phyloP scores from a whole-genome alignment of 1,140 invertebrate species.

The Hyles euphorbiae region DNA sequence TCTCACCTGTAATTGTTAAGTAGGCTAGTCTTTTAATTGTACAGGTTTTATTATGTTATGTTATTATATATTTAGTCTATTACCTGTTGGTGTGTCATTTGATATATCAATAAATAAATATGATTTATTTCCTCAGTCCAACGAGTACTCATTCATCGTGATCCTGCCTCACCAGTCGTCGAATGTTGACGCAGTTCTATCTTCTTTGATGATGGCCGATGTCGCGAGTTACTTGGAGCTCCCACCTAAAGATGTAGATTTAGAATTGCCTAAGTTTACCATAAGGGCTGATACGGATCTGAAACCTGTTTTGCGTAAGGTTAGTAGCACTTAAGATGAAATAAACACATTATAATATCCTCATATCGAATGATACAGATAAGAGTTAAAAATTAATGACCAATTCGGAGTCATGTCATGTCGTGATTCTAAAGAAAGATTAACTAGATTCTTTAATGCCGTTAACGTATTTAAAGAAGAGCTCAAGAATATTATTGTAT shows the following conservation, averaged over 20 bases:
- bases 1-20: too few species aligned
- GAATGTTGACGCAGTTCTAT: slow-evolving; percentile 5
- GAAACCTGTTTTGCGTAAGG: slow-evolving; percentile 24
- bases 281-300: slow-evolving; percentile 78
- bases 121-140: slow-evolving; percentile 34
- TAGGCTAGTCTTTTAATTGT: too few species aligned
- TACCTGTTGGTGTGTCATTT: not conserved
- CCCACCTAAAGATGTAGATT: slow-evolving; percentile 69
- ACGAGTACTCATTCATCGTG: slow-evolving; percentile 51
- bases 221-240: slow-evolving; percentile 66
- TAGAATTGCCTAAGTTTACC: slow-evolving; percentile 81
- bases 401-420: too few species aligned
- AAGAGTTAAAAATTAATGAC: too few species aligned
- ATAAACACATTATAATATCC: too few species aligned
- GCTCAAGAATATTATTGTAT: too few species aligned
- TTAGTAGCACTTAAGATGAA: slow-evolving; percentile 2
- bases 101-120: not conserved
- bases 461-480: too few species aligned
- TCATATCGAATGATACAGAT: too few species aligned
- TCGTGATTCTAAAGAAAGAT: too few species aligned
- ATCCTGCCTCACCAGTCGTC: slow-evolving; percentile 50
- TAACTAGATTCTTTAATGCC: too few species aligned
- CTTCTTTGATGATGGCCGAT: slow-evolving; percentile 69
- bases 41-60: too few species aligned
- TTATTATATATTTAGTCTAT: not conserved